phyloP scores from a whole-genome alignment of 2,797 vertebrate genomes.

The Galago senegalensis region DNA sequence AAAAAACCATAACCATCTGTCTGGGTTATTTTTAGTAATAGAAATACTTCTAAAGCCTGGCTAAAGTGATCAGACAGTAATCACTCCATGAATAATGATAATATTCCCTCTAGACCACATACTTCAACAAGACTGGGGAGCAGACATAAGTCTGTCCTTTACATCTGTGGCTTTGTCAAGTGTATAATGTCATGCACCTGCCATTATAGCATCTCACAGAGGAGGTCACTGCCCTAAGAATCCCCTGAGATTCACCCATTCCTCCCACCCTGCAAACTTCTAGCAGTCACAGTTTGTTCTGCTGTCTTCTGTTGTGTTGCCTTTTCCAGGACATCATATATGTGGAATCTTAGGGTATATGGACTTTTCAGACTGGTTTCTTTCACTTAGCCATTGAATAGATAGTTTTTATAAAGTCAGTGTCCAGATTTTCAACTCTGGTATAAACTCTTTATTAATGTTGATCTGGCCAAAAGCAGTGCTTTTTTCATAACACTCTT shows the following conservation, averaged over 20 bases:
- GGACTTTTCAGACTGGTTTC: neutral
- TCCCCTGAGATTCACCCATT: neutral
- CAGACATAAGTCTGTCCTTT: neutral
- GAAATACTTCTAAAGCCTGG: neutral
- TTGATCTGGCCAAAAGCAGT: neutral
- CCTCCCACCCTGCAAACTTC: fast-evolving
- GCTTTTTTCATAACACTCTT: neutral
- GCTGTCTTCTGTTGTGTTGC: neutral
- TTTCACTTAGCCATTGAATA: neutral
- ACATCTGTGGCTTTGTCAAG: neutral
- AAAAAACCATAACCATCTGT: neutral
- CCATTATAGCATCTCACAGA: neutral
- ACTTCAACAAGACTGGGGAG: neutral
- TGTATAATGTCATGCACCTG: neutral
- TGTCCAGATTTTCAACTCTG: neutral
- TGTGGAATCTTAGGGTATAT: neutral
- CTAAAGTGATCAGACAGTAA: neutral
- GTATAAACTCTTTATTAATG: neutral
- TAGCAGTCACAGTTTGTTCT: neutral
- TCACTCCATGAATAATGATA: neutral
- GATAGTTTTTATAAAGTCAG: neutral
- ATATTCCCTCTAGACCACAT: neutral
- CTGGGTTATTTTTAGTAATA: constrained; percentile 1
- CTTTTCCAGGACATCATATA: neutral
- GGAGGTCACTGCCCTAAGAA: neutral